A percentile compares a stretch with the other conserved stretches of the same genome.
Conservation (phyloP, 2,113 vertebrate genomes). For the Oncorhynchus clarkii region DNA sequence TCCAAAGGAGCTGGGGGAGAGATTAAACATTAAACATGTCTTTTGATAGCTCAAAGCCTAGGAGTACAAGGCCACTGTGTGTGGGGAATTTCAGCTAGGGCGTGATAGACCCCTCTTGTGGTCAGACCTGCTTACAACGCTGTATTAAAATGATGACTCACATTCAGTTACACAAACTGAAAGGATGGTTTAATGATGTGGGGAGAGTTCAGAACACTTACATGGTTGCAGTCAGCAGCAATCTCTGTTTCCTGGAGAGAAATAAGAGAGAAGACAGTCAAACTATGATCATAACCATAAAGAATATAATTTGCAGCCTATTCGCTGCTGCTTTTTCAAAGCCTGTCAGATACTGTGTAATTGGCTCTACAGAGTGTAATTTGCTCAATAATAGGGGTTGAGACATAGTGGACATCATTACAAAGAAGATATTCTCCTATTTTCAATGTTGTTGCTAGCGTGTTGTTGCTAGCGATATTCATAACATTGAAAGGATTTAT, state of each 20-base stretch:
- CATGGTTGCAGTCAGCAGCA: conserved; percentile 91
- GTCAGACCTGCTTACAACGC: too few relatives aligned
- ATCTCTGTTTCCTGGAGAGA: conserved; percentile 89
- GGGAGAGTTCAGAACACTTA: conserved; percentile 76
- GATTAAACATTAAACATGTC: background rate
- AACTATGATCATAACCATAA: background rate
- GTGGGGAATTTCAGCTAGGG: background rate
- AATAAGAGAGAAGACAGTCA: background rate
- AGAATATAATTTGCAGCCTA: background rate
- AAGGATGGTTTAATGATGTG: background rate
- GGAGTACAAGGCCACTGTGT: background rate
- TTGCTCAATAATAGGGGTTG: too few relatives aligned
- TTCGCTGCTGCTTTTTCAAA: too few relatives aligned
- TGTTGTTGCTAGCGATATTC: too few relatives aligned
- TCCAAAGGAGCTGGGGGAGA: conserved; percentile 86
- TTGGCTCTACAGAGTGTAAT: too few relatives aligned
- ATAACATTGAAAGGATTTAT: too few relatives aligned
- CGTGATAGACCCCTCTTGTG: background rate
- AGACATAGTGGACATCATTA: too few relatives aligned
- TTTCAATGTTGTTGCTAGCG: too few relatives aligned
- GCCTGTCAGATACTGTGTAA: too few relatives aligned
- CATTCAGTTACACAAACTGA: background rate
- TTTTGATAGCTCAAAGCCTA: background rate
- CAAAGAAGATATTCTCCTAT: too few relatives aligned
- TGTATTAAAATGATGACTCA: too few relatives aligned